Conservation (phyloP, 2,797 vertebrate species). For the Sternarchorhynchus goeldii region DNA sequence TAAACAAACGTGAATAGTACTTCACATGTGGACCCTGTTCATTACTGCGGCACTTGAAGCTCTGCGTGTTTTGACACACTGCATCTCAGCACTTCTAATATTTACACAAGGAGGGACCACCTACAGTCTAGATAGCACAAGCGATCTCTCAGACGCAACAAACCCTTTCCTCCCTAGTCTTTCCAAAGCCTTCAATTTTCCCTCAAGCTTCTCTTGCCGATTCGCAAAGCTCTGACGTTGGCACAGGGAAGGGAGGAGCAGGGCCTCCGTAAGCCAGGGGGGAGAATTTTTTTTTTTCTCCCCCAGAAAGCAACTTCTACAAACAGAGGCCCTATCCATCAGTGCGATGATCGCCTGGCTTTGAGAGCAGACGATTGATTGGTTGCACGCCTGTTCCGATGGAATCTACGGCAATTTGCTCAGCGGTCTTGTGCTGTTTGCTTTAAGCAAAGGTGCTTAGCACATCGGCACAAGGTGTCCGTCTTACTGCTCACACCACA, state of each 20-base stretch:
- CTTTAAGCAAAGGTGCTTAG: constrained; percentile 58
- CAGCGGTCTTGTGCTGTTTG: constrained; percentile 50
- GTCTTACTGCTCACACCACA: not conserved
- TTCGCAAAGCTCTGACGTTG: constrained; percentile 45
- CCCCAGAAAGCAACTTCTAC: constrained; percentile 45
- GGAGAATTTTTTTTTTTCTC: constrained; percentile 18
- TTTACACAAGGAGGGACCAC: constrained; percentile 75
- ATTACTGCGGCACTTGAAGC: constrained; percentile 62
- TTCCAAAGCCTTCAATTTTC: constrained; percentile 62
- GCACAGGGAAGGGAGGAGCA: constrained; percentile 40
- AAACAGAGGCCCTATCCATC: constrained; percentile 69
- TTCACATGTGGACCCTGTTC: constrained; percentile 67
- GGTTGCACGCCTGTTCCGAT: constrained; percentile 68
- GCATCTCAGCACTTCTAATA: constrained; percentile 66
- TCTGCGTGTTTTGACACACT: constrained; percentile 61
- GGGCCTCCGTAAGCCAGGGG: constrained; percentile 24
- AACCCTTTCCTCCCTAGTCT: constrained; percentile 56
- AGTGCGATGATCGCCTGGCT: constrained; percentile 63
- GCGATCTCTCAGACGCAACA: constrained; percentile 33
- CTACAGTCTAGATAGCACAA: constrained; percentile 62
- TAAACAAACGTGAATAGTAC: constrained; percentile 66
- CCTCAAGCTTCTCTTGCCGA: constrained; percentile 55
- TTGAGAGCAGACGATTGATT: constrained; percentile 71
- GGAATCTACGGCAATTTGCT: constrained; percentile 62
- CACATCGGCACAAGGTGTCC: constrained; percentile 10